Evolutionary conservation across 2,888 invertebrate species (phyloP).

Genomic region (Neria commutata): DNA sequence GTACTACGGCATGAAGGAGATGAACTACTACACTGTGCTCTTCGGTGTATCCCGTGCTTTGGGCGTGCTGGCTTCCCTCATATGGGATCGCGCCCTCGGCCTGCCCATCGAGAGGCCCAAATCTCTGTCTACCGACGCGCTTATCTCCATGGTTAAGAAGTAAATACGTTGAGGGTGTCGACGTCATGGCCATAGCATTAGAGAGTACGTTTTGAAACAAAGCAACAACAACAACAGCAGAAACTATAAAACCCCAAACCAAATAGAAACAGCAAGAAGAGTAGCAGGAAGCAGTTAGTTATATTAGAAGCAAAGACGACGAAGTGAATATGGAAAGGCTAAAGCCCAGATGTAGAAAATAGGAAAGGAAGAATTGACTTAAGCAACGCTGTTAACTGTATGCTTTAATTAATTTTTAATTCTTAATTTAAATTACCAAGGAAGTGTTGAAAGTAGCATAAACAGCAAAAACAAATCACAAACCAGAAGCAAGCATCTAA

Average conservation of each 20-base stretch:
- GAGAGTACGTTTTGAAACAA: not conserved
- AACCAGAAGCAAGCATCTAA: no score
- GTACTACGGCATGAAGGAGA: constrained; percentile 86
- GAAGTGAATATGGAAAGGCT: not conserved
- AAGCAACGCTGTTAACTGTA: no score
- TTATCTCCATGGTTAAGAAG: constrained; percentile 61
- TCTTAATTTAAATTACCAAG: no score
- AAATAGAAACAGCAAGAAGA: not conserved
- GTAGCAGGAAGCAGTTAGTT: no score
- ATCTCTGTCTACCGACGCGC: constrained; percentile 73
- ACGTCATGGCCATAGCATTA: not conserved
- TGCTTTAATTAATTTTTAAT: no score
- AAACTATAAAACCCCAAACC: not conserved
- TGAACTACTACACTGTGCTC: constrained; percentile 89
- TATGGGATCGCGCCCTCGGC: constrained; percentile 84
- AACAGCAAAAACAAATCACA: no score
- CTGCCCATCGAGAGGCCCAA: constrained; percentile 85
- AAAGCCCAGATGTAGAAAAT: not conserved
- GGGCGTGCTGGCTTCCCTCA: constrained; percentile 77
- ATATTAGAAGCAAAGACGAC: not conserved
- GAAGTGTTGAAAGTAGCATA: no score
- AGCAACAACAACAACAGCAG: not conserved
- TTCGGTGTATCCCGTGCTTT: constrained; percentile 88
- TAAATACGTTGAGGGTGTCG: no score
- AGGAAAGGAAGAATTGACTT: no score